Evolutionary conservation across 2,888 invertebrate species (phyloP).

Genomic region (Acleris sparsana): DNA sequence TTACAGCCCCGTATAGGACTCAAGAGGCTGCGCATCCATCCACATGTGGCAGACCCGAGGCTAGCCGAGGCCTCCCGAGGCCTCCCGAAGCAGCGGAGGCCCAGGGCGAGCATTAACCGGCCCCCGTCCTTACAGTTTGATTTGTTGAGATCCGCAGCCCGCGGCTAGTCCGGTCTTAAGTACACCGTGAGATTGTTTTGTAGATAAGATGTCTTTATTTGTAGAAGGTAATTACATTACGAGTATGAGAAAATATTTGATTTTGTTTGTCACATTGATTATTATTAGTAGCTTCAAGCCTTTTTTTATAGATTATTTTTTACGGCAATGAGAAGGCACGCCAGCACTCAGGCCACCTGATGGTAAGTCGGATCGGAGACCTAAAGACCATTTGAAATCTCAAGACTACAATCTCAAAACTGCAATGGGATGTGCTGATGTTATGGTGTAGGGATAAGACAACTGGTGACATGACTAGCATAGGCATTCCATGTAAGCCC

Average conservation of each 20-base stretch:
- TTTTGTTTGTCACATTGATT: too few relatives aligned
- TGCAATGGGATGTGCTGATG: too few relatives aligned
- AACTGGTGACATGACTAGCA: too few relatives aligned
- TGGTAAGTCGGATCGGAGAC: too few relatives aligned
- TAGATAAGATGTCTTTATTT: not conserved
- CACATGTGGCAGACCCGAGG: conserved; percentile 44
- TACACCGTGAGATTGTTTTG: conserved; percentile 4
- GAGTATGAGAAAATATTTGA: not conserved
- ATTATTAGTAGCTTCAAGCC: too few relatives aligned
- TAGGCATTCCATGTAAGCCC: too few relatives aligned
- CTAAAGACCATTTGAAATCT: too few relatives aligned
- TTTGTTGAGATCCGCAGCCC: conserved; percentile 75
- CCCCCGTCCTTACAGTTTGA: conserved; percentile 73
- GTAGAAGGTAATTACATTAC: not conserved
- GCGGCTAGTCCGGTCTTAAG: conserved; percentile 43
- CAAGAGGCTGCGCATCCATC: conserved; percentile 38
- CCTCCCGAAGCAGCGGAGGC: conserved; percentile 29
- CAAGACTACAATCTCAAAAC: too few relatives aligned
- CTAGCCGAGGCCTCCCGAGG: conserved; percentile 3
- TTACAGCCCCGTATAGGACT: conserved; percentile 26
- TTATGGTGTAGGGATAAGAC: too few relatives aligned
- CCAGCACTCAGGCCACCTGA: too few relatives aligned
- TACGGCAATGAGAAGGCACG: too few relatives aligned
- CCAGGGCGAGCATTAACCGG: conserved; percentile 63
- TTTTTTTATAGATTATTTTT: too few relatives aligned